A percentile compares a stretch with the other conserved stretches of the same genome.
Evolutionary conservation across 2,113 vertebrate species (phyloP).

Genomic region (Zapus hudsonius): DNA sequence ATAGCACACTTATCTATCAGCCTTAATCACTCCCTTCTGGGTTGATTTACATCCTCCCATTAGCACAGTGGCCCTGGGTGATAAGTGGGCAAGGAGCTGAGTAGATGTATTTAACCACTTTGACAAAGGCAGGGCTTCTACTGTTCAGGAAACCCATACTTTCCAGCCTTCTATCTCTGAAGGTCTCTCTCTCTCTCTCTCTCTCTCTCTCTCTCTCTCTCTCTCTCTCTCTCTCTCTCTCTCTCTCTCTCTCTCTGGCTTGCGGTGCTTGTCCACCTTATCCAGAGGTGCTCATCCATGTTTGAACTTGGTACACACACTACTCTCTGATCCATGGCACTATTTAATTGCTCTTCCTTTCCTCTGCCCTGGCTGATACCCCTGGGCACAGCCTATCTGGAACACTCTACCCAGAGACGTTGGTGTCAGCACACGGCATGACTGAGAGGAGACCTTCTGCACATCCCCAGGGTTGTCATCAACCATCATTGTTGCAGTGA

Average conservation of each 20-base stretch:
- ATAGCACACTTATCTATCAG: background rate
- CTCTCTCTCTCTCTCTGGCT: background rate
- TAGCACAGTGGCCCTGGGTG: background rate
- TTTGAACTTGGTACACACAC: background rate
- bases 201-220: background rate
- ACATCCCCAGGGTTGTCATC: background rate
- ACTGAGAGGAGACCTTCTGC: background rate
- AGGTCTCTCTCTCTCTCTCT: background rate
- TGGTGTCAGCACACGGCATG: background rate
- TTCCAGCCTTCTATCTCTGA: background rate
- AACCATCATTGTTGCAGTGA: background rate
- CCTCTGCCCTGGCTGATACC: background rate
- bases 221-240: background rate
- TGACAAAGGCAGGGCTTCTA: background rate
- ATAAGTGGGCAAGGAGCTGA: background rate
- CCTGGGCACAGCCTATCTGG: background rate
- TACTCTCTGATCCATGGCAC: background rate
- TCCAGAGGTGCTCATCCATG: background rate
- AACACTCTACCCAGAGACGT: background rate
- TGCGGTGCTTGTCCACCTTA: too few relatives aligned
- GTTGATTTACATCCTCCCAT: conserved; percentile 10
- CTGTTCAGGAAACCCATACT: background rate
- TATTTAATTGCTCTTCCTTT: background rate
- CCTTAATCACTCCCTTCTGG: conserved; percentile 45
- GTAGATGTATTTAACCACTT: conserved; percentile 16